Conservation (phyloP, 2,888 invertebrate genomes). For the Caenorhabditis sp. region DNA sequence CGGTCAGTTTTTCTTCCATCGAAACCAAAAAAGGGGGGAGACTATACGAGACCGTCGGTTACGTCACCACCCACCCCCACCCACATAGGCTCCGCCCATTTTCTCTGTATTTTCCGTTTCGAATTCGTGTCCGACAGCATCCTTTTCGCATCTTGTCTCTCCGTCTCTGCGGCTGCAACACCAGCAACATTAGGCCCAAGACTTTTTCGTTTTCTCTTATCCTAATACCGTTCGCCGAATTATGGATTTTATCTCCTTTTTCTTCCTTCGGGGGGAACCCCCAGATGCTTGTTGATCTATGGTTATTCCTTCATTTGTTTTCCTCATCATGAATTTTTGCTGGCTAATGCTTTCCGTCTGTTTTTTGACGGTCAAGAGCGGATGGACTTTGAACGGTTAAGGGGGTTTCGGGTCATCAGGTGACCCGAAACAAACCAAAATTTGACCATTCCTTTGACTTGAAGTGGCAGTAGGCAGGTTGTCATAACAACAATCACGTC, state of each 20-base stretch:
- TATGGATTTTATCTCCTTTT: slow-evolving; percentile 50
- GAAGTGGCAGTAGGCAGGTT: slow-evolving; percentile 2
- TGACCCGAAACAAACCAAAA: slow-evolving; percentile 9
- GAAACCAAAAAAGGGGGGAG: slow-evolving; percentile 2
- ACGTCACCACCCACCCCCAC: slow-evolving; percentile 39
- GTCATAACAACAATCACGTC: slow-evolving; percentile 7
- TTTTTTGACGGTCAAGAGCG: slow-evolving; percentile 48
- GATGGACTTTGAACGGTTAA: slow-evolving; percentile 39
- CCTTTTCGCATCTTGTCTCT: slow-evolving; percentile 1
- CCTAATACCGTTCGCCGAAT: slow-evolving; percentile 52
- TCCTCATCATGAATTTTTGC: neutral
- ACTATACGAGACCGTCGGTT: slow-evolving; percentile 48
- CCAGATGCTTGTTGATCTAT: slow-evolving; percentile 34
- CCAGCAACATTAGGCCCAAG: neutral
- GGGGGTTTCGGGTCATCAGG: slow-evolving; percentile 39
- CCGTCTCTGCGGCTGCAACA: slow-evolving; percentile 1
- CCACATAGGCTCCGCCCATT: slow-evolving; percentile 12
- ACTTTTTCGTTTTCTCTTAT: slow-evolving; percentile 17
- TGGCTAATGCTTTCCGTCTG: neutral
- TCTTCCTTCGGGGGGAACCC: slow-evolving; percentile 24
- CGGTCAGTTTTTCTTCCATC: slow-evolving; percentile 37
- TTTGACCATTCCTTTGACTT: slow-evolving; percentile 20
- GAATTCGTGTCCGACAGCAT: slow-evolving; percentile 16
- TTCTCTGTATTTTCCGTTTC: slow-evolving; percentile 10
- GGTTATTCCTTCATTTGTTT: slow-evolving; percentile 23